Percentiles rank a stretch among this genome's conserved stretches.
phyloP scores from a whole-genome alignment of 2,888 invertebrate genomes.

The Podotricha telesiphe region DNA sequence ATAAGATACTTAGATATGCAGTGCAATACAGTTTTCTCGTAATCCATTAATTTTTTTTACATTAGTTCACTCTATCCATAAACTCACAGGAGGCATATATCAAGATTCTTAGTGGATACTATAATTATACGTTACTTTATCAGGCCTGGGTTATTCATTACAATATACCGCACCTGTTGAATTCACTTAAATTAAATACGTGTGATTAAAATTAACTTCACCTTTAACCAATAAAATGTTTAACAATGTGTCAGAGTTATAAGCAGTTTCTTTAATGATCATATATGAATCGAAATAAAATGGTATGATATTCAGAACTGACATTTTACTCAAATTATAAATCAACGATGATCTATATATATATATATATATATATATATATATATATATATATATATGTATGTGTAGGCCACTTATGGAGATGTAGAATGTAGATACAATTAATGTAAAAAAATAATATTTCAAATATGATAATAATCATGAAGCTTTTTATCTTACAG shows the following conservation, averaged over 20 bases:
- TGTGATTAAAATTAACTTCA: conserved; percentile 2
- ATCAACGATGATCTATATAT: conserved; percentile 1
- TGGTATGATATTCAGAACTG: not conserved
- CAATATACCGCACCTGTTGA: conserved; percentile 13
- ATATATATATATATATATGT: not conserved
- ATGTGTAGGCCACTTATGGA: too few relatives aligned
- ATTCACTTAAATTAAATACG: conserved; percentile 7
- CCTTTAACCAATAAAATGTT: conserved; percentile 15
- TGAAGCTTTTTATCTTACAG: too few relatives aligned
- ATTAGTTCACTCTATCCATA: not conserved
- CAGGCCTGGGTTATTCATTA: not conserved
- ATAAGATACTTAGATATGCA: too few relatives aligned
- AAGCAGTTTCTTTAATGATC: conserved; percentile 1
- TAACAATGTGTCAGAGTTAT: conserved; percentile 13
- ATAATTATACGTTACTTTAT: conserved; percentile 1
- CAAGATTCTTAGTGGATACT: not conserved
- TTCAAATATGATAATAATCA: too few relatives aligned
- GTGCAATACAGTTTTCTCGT: too few relatives aligned
- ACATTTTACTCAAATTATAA: conserved; percentile 15
- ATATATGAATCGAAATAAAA: conserved; percentile 7
- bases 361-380: not conserved
- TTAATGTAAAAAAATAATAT: not conserved
- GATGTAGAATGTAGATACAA: not conserved
- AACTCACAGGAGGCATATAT: not conserved
- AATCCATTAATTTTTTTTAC: not conserved